Evolutionary conservation across 2,113 vertebrate species (phyloP).

Genomic region (Lepus europaeus): DNA sequence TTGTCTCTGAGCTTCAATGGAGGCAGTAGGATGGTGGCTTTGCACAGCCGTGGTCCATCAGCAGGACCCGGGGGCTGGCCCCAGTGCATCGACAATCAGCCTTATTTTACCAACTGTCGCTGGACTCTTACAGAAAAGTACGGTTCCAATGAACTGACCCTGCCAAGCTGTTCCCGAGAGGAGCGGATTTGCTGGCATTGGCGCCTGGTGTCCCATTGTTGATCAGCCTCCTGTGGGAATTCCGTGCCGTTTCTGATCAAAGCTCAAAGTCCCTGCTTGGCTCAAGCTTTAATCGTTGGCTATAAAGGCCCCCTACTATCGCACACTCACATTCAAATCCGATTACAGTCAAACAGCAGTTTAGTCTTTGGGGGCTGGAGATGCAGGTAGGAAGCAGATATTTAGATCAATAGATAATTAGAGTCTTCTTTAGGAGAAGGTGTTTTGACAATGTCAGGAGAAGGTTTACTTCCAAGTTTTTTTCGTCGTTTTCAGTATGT

Average conservation of each 20-base stretch:
- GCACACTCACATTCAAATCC: not conserved
- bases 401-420: constrained; percentile 2
- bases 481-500: not conserved
- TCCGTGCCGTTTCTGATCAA: constrained; percentile 69
- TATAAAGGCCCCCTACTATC: not conserved
- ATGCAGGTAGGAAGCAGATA: not conserved
- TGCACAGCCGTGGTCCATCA: fast-evolving
- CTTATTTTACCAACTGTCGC: not conserved
- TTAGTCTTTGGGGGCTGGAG: not conserved
- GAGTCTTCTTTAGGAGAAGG: not conserved
- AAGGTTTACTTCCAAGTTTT: not conserved
- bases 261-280: constrained; percentile 64
- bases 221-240: constrained; percentile 40
- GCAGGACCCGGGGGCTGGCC: not conserved
- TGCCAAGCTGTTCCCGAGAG: not conserved
- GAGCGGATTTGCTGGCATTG: not conserved
- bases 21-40: not conserved
- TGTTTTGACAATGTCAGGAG: not conserved
- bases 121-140: constrained; percentile 16
- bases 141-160: constrained; percentile 11
- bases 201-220: not conserved
- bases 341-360: not conserved
- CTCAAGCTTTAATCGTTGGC: constrained; percentile 54
- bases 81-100: not conserved
- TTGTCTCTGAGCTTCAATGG: not conserved